Percentiles rank a stretch among this genome's conserved stretches.
phyloP scores from a whole-genome alignment of 30 jellyfish, hydroid and myxozoan species.

The Rhopilema esculentum region DNA sequence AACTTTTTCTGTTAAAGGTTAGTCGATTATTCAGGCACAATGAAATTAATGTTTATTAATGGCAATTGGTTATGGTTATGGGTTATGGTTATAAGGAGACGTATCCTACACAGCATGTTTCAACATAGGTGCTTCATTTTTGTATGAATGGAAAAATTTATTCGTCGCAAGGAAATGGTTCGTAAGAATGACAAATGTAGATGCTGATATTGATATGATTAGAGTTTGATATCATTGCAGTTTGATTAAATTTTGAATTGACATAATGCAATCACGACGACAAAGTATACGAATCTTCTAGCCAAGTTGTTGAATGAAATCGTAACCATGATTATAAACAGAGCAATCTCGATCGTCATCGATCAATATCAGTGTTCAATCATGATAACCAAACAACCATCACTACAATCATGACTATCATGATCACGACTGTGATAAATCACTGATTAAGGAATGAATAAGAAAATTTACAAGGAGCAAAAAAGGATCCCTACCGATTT shows the following conservation, averaged over 20 bases:
- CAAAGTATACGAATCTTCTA: neutral
- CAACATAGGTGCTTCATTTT: too few species aligned
- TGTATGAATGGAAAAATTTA: too few species aligned
- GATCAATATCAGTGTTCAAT: too few species aligned
- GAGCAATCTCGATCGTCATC: too few species aligned
- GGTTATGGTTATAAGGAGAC: too few species aligned
- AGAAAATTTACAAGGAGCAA: neutral
- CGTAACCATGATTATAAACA: too few species aligned
- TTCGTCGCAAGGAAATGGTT: too few species aligned
- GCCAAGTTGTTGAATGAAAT: neutral
- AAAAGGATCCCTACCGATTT: conserved; percentile 32
- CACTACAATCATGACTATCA: neutral
- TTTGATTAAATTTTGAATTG: neutral
- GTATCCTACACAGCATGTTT: too few species aligned
- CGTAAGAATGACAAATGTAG: too few species aligned
- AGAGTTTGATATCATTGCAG: neutral
- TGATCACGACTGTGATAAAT: neutral
- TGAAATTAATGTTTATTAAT: too few species aligned
- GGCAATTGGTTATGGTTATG: too few species aligned
- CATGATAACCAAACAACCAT: neutral
- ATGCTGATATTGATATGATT: neutral
- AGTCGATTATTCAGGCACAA: neutral
- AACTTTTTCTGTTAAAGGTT: too few species aligned
- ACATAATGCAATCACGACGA: neutral
- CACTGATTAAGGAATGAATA: neutral